Conservation (phyloP, 2,888 invertebrate genomes). For the Anthoptus insignis region DNA sequence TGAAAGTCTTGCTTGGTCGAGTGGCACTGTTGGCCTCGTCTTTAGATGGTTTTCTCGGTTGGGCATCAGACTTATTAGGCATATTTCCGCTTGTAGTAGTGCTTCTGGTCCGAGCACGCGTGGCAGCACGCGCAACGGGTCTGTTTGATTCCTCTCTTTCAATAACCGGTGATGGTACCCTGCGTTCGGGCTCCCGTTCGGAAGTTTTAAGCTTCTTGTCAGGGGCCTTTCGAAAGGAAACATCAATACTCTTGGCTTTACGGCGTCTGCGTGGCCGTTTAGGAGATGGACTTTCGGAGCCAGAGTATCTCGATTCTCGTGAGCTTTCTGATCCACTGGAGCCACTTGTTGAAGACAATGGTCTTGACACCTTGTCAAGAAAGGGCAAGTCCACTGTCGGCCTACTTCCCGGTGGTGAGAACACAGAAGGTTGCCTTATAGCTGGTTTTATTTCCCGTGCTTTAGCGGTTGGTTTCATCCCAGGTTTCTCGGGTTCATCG, state of each 20-base stretch:
- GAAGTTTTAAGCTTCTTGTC: slow-evolving; percentile 95
- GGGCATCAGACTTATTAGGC: slow-evolving; percentile 87
- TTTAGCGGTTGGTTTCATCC: slow-evolving; percentile 74
- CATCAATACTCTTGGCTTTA: slow-evolving; percentile 73
- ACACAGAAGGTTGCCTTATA: slow-evolving; percentile 70
- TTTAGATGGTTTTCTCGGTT: slow-evolving; percentile 82
- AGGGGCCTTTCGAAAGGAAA: slow-evolving; percentile 88
- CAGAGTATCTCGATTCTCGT: slow-evolving; percentile 72
- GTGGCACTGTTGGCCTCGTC: slow-evolving; percentile 65
- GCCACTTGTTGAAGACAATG: slow-evolving; percentile 88
- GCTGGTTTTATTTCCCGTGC: slow-evolving; percentile 78
- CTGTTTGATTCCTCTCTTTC: slow-evolving; percentile 91
- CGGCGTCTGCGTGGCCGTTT: slow-evolving; percentile 77
- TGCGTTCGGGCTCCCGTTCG: slow-evolving; percentile 92
- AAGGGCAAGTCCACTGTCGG: slow-evolving; percentile 91
- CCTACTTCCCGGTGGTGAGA: slow-evolving; percentile 80
- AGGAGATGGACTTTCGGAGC: slow-evolving; percentile 74
- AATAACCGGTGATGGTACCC: slow-evolving; percentile 91
- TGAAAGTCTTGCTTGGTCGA: slow-evolving; percentile 79
- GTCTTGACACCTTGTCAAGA: slow-evolving; percentile 93
- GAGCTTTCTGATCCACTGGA: slow-evolving; percentile 88
- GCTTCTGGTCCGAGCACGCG: slow-evolving; percentile 90
- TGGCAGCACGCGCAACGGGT: slow-evolving; percentile 79
- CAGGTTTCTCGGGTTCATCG: slow-evolving; percentile 82
- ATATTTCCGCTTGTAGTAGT: slow-evolving; percentile 90